phyloP scores from a whole-genome alignment of 2,888 invertebrate genomes.

The Limnephilus lunatus region DNA sequence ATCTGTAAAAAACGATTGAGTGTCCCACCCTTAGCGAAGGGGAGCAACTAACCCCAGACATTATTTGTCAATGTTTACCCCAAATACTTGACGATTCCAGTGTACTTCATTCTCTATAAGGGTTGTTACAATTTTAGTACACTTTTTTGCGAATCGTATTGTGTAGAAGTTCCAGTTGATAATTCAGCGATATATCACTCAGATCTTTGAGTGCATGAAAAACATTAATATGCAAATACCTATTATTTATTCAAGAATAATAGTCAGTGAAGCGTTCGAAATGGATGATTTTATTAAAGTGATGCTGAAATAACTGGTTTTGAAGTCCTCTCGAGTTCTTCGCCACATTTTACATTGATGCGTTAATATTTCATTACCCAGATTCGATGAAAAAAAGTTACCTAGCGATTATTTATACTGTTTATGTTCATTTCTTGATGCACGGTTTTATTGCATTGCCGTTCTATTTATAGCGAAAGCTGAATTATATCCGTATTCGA shows the following conservation, averaged over 20 bases:
- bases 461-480: background rate
- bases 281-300: constrained; percentile 44
- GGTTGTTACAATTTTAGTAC: constrained; percentile 55
- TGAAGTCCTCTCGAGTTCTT: background rate
- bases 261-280: constrained; percentile 54
- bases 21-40: constrained; percentile 51
- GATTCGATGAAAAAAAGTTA: background rate
- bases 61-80: constrained; percentile 65
- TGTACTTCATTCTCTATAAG: constrained; percentile 53
- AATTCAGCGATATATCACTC: constrained; percentile 64
- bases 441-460: background rate
- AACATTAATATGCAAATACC: constrained; percentile 48
- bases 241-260: constrained; percentile 44
- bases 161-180: constrained; percentile 60
- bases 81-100: constrained; percentile 56
- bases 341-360: background rate
- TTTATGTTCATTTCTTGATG: background rate
- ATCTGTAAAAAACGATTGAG: constrained; percentile 66
- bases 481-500: background rate
- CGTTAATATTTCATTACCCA: background rate
- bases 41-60: constrained; percentile 59
- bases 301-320: constrained; percentile 27
- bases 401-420: background rate
- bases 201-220: constrained; percentile 57
- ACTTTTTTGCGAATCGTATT: constrained; percentile 51